Evolutionary conservation across 2,888 invertebrate species (phyloP).

Genomic region (Drosophila pseudotalamancana): DNA sequence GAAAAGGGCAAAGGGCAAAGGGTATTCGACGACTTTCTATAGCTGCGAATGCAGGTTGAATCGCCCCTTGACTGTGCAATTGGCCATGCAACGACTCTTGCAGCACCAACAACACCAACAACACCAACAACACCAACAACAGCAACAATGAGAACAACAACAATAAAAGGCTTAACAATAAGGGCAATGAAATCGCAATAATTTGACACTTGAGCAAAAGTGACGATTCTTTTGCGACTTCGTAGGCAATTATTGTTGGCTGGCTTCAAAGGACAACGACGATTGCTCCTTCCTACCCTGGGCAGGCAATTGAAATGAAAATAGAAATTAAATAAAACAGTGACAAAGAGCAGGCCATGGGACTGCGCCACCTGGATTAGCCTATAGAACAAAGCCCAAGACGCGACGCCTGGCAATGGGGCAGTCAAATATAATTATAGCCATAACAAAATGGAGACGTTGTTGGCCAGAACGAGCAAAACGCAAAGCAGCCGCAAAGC

Average conservation of each 20-base stretch:
- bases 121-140: conserved; percentile 12
- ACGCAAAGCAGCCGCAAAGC: conserved; percentile 54
- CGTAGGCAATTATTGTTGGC: conserved; percentile 56
- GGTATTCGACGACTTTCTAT: conserved; percentile 32
- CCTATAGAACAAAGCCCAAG: conserved; percentile 34
- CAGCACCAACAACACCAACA: conserved; percentile 24
- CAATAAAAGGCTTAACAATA: conserved; percentile 19
- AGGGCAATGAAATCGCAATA: conserved; percentile 46
- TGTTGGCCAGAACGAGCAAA: conserved; percentile 53
- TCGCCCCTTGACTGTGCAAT: conserved; percentile 69
- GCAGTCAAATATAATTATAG: conserved; percentile 79
- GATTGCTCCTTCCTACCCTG: neutral
- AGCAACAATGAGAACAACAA: conserved; percentile 10
- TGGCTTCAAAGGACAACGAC: conserved; percentile 43
- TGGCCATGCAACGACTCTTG: conserved; percentile 66
- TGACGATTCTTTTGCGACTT: conserved; percentile 41
- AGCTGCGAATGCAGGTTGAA: conserved; percentile 38
- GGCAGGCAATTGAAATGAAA: conserved; percentile 66
- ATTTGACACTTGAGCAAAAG: conserved; percentile 67
- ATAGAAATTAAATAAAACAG: conserved; percentile 70
- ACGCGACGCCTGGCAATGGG: conserved; percentile 14
- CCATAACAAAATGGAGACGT: conserved; percentile 72
- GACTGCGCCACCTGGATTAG: conserved; percentile 73
- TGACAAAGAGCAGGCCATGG: conserved; percentile 38
- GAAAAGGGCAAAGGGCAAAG: conserved; percentile 14